These are phyloP conservation scores for Cyanoderma ruficeps DNA, from an alignment of 2,113 vertebrate genomes.

Conservation along the genomic window DNA sequence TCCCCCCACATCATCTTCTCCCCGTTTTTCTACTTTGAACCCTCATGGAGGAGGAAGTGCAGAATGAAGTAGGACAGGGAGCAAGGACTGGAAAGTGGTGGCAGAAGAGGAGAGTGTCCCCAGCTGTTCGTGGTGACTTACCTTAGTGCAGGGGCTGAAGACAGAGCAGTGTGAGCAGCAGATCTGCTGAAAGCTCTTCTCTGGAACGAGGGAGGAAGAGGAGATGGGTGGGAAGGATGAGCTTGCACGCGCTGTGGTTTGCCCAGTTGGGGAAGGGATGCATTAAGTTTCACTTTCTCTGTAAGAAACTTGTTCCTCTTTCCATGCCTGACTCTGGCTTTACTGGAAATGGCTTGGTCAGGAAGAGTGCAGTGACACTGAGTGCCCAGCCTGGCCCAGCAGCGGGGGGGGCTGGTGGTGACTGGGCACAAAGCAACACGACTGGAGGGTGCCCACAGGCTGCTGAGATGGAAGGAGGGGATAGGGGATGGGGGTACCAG, in stretches of 20 bases:
- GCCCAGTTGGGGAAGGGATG: background rate
- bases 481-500: background rate
- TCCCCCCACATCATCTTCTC: accelerated
- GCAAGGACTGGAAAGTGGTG: background rate
- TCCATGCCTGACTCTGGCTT: accelerated
- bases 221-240: background rate
- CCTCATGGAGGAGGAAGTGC: background rate
- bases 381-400: background rate
- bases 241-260: background rate
- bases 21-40: background rate
- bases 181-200: background rate
- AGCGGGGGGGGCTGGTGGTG: background rate
- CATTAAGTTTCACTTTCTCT: background rate
- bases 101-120: background rate
- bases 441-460: background rate
- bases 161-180: background rate
- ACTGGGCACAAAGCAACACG: background rate
- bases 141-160: background rate
- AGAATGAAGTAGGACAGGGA: background rate
- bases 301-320: slow-evolving; percentile 6
- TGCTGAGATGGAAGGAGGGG: background rate
- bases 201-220: background rate
- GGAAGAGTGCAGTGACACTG: background rate
- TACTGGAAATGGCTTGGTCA: background rate
- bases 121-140: background rate